A percentile compares a stretch with the other conserved stretches of the same genome.
phyloP scores from a whole-genome alignment of 2,113 vertebrate genomes.

The Poecile atricapillus region DNA sequence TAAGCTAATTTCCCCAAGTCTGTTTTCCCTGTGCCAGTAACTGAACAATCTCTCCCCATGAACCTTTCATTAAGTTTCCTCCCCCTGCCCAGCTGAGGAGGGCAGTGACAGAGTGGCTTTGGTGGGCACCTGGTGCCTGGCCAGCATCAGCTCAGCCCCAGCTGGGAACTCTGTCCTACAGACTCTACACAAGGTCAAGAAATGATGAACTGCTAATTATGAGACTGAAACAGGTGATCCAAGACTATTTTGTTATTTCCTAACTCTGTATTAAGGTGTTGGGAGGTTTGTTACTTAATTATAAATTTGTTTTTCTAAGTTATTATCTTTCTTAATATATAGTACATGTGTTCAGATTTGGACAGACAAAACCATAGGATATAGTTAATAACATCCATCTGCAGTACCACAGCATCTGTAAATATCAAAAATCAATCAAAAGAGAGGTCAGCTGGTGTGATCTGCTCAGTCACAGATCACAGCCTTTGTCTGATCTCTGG shows the following conservation, averaged over 20 bases:
- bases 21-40: not conserved
- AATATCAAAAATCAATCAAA: conserved; percentile 29
- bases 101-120: not conserved
- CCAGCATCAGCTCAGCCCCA: not conserved
- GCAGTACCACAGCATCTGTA: not conserved
- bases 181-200: not conserved
- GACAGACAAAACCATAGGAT: not conserved
- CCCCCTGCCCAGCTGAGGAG: not conserved
- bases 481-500: not conserved
- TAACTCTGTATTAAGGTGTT: not conserved
- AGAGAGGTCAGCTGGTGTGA: not conserved
- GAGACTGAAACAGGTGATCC: not conserved
- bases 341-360: not conserved
- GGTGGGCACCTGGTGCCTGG: not conserved
- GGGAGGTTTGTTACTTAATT: not conserved
- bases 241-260: not conserved
- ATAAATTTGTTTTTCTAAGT: not conserved
- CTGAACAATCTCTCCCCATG: not conserved
- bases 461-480: conserved; percentile 16
- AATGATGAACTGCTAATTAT: not conserved
- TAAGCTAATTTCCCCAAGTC: not conserved
- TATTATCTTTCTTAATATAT: not conserved
- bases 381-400: not conserved
- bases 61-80: not conserved
- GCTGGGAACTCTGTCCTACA: not conserved